Conservation (phyloP, 2,888 invertebrate species). For the Bursaphelenchus okinawaensis region DNA sequence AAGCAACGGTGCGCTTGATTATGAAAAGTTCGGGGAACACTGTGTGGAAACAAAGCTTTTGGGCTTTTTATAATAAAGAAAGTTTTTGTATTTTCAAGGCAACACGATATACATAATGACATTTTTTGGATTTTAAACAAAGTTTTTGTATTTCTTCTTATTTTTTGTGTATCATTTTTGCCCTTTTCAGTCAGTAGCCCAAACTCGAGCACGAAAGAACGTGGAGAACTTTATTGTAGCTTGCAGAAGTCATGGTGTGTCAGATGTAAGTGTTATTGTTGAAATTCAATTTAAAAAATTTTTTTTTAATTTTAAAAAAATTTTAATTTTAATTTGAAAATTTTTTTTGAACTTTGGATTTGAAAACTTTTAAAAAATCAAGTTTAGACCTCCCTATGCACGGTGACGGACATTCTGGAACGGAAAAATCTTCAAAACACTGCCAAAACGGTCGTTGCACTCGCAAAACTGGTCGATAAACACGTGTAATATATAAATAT, state of each 20-base stretch:
- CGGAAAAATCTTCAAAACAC: conserved; percentile 11
- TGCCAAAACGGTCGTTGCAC: conserved; percentile 11
- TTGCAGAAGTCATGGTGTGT: conserved; percentile 9
- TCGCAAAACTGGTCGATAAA: neutral
- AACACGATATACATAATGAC: neutral
- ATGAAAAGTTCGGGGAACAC: too few species aligned
- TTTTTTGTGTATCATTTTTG: too few species aligned
- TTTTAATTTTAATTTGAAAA: neutral
- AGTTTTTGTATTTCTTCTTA: neutral
- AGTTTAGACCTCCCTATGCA: conserved; percentile 6
- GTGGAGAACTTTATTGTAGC: conserved; percentile 14
- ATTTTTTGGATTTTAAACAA: neutral
- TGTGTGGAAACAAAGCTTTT: too few species aligned
- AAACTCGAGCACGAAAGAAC: conserved; percentile 10
- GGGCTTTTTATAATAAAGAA: too few species aligned
- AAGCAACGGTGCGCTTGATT: too few species aligned
- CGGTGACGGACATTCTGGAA: conserved; percentile 12
- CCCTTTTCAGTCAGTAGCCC: conserved; percentile 8
- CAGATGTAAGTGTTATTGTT: conserved; percentile 1
- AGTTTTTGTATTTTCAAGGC: neutral
- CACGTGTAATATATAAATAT: too few species aligned
- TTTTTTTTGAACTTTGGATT: neutral
- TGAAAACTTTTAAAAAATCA: neutral
- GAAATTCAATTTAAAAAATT: neutral
- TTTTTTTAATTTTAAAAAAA: neutral